Conservation (phyloP, 2,113 vertebrate genomes). For the Aix galericulata region DNA sequence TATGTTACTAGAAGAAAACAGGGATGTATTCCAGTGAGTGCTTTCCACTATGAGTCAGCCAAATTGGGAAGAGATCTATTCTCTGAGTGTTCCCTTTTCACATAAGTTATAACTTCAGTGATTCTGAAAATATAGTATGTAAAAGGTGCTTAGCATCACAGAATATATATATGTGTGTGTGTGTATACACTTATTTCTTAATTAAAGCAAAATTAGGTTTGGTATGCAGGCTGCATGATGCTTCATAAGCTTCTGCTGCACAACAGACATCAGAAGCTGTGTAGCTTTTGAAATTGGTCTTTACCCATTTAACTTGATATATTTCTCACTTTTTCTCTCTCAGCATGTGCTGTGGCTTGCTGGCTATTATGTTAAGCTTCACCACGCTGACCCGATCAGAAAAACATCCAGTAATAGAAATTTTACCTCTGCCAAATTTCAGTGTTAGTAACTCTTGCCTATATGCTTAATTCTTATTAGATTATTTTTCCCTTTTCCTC, state of each 20-base stretch:
- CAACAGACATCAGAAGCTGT: not conserved
- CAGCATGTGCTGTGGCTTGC: not conserved
- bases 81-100: not conserved
- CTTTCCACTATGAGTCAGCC: not conserved
- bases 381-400: not conserved
- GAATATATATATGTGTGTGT: too few species aligned
- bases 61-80: not conserved
- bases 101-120: not conserved
- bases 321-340: not conserved
- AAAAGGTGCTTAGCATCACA: not conserved
- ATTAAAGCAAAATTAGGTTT: not conserved
- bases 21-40: not conserved
- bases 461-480: not conserved
- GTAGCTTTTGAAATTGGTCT: not conserved
- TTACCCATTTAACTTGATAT: not conserved
- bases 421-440: not conserved
- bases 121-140: not conserved
- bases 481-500: not conserved
- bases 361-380: not conserved
- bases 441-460: not conserved
- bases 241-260: not conserved
- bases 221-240: not conserved
- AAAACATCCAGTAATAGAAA: not conserved
- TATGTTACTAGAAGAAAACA: not conserved
- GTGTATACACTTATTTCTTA: too few species aligned